Percentiles rank a stretch among this genome's conserved stretches.
Evolutionary conservation across 2,797 vertebrate species (phyloP).

Genomic region (Helicolenus hilgendorfi): DNA sequence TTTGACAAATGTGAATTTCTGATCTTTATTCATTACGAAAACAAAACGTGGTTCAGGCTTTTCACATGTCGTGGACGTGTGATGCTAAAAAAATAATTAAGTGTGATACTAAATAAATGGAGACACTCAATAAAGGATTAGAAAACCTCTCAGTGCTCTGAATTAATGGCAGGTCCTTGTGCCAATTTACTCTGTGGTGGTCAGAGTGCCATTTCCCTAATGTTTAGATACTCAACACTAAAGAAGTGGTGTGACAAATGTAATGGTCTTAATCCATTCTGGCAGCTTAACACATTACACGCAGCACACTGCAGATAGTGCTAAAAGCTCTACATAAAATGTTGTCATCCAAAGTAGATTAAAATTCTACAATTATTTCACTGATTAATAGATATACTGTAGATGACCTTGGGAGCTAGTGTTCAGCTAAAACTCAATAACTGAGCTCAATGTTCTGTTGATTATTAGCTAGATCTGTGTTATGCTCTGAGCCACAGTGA

Average conservation of each 20-base stretch:
- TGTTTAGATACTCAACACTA: constrained; percentile 6
- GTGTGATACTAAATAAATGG: background rate
- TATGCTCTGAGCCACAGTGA: constrained; percentile 2
- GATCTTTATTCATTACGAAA: background rate
- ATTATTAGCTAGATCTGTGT: background rate
- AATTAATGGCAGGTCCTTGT: constrained; percentile 40
- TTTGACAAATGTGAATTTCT: background rate
- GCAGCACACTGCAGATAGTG: background rate
- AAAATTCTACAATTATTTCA: background rate
- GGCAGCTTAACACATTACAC: constrained; percentile 9
- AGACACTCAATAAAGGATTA: constrained; percentile 1
- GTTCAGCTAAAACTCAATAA: background rate
- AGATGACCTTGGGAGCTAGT: background rate
- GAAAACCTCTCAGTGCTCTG: constrained; percentile 11
- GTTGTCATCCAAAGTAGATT: background rate
- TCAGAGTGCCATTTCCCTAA: constrained; percentile 31
- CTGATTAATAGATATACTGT: constrained; percentile 3
- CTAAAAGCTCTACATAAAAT: background rate
- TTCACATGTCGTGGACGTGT: background rate
- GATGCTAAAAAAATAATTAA: background rate
- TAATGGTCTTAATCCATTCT: constrained; percentile 23
- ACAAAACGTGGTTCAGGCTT: background rate
- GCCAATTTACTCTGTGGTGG: constrained; percentile 12
- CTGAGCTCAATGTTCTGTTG: background rate
- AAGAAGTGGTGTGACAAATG: constrained; percentile 20